Percentiles rank a stretch among this genome's conserved stretches.
Evolutionary conservation across 1,140 invertebrate genomes (phyloP).

Genomic region (Magallana angulata): DNA sequence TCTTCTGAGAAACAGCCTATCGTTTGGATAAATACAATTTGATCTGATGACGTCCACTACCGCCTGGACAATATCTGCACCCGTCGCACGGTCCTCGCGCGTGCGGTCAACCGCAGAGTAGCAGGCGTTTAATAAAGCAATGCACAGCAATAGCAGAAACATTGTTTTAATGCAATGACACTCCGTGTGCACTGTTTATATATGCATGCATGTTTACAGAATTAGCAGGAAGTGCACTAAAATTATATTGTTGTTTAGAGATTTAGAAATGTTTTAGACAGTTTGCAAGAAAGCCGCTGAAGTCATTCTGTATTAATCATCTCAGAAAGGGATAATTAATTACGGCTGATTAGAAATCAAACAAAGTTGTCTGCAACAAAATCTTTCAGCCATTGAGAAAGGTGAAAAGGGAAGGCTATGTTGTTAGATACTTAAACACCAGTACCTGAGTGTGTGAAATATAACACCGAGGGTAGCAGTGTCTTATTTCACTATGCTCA

Average conservation of each 20-base stretch:
- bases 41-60: conserved; percentile 60
- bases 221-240: neutral
- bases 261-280: neutral
- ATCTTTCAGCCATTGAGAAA: too few species aligned
- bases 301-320: neutral
- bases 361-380: too few species aligned
- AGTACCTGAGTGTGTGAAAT: too few species aligned
- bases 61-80: conserved; percentile 60
- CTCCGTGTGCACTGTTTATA: neutral
- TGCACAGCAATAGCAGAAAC: conserved; percentile 1
- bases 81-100: conserved; percentile 43
- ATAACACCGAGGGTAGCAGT: too few species aligned
- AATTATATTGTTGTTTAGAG: conserved; percentile 17
- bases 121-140: neutral
- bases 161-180: neutral
- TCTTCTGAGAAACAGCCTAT: conserved; percentile 54
- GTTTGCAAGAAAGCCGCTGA: too few species aligned
- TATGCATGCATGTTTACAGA: neutral
- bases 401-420: too few species aligned
- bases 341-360: neutral
- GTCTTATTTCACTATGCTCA: too few species aligned
- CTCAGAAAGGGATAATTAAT: neutral
- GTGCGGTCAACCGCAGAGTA: conserved; percentile 51
- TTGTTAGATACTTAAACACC: too few species aligned
- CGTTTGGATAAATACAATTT: conserved; percentile 53